Conservation (phyloP, 1,140 invertebrate genomes). For the Eubasilissa regina region DNA sequence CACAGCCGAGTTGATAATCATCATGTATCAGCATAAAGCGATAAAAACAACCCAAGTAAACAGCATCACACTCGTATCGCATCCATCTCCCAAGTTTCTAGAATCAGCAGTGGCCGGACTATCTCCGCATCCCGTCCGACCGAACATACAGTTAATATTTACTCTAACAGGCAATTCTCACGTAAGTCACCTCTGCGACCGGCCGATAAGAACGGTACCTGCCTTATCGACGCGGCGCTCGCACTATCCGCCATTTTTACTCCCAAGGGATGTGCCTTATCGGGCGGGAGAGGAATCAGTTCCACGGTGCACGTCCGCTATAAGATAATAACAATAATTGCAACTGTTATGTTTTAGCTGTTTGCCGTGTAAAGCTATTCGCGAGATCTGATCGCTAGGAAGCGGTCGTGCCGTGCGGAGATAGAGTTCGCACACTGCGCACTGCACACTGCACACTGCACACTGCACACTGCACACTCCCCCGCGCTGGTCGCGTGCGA, state of each 20-base stretch:
- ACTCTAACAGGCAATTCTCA: slow-evolving; percentile 35
- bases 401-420: not conserved
- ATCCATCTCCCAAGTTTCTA: too few relatives aligned
- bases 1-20: too few relatives aligned
- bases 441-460: too few relatives aligned
- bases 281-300: slow-evolving; percentile 25
- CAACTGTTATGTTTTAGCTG: slow-evolving; percentile 21
- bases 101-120: not conserved
- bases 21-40: too few relatives aligned
- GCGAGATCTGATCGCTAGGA: slow-evolving; percentile 20
- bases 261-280: slow-evolving; percentile 27
- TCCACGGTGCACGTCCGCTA: slow-evolving; percentile 42
- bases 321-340: slow-evolving; percentile 40
- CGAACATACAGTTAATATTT: slow-evolving; percentile 16
- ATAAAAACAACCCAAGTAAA: too few relatives aligned
- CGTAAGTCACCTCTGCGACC: slow-evolving; percentile 41
- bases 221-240: slow-evolving; percentile 39
- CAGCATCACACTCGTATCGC: too few relatives aligned
- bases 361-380: slow-evolving; percentile 8
- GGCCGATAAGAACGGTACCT: slow-evolving; percentile 44
- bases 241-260: slow-evolving; percentile 33
- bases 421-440: too few relatives aligned
- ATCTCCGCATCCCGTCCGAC: not conserved
- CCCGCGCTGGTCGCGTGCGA: too few relatives aligned
- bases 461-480: too few relatives aligned